Evolutionary conservation across 1,140 invertebrate species (phyloP), one percentile per base, ranked within the genome.

Genomic region (Ceratosolen solmsi): DNA sequence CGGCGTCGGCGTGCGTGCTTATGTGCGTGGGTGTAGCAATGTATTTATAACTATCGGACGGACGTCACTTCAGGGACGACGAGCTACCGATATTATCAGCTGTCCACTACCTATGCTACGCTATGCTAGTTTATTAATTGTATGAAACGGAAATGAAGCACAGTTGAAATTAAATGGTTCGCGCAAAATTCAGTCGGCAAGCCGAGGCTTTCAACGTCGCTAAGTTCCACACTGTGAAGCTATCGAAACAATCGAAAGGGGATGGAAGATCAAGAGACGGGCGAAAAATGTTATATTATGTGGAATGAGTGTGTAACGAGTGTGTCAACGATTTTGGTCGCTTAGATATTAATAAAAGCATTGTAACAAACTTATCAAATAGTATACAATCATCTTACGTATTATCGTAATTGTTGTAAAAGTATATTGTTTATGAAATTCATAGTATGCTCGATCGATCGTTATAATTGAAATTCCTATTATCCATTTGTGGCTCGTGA

Each of bases 21-120:
- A 58, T 4, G 11, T 8, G n/a, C 56, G 5, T 58, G 15, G n/a
- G 46, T 17, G 49, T 38, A 30, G 63, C 27, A 74, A 74, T 17
- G 56, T 75, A 75, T 76, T 63, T 76, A 76, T 63, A 63, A 63
- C 20, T 75, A 46, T 76, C 56, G 33, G 25, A 76, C 38, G 25
- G 33, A 76, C 73, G 73, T 76, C 56, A 60, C 36, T 76, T 76
- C 56, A 76, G 54, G 36, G 73, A 74, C 54, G 36, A 22, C 51
- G 51, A 54, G 51, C 17, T 54, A 54, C 51, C 51, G 71, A 73
- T 73, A 73, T 27, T 51, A 73, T 73, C 71, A 73, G 71, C 71
- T 73, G 71, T 73, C 71, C 71, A 46, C 22, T 25, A 51, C 3
- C 20, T n/a, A n/a, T 46, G 20, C 56, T 13, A 25, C 25, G 25